These are phyloP conservation scores for Frankliniella fusca DNA, from an alignment of 2,888 invertebrate genomes.

Conservation along the genomic window DNA sequence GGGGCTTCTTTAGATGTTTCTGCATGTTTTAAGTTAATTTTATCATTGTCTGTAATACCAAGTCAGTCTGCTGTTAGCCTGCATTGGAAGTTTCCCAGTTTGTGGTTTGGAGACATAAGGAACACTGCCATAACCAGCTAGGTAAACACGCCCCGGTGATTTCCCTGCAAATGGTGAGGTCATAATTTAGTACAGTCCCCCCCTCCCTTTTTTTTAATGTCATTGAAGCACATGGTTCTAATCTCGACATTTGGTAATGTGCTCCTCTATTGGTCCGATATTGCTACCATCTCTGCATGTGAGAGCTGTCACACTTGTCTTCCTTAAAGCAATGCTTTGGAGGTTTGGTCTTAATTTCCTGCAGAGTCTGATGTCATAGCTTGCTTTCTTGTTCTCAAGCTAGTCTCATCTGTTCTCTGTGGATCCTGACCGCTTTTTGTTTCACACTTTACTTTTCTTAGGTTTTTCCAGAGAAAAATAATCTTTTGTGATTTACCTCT, in stretches of 20 bases:
- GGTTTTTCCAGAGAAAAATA: neutral
- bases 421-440: neutral
- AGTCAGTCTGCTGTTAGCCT: too few relatives aligned
- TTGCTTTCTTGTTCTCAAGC: neutral
- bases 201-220: neutral
- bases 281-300: conserved; percentile 8
- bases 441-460: neutral
- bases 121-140: too few relatives aligned
- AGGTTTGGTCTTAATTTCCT: neutral
- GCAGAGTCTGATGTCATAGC: neutral
- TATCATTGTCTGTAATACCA: too few relatives aligned
- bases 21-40: too few relatives aligned
- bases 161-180: neutral
- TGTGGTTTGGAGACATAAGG: too few relatives aligned
- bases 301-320: neutral
- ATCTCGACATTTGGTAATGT: neutral
- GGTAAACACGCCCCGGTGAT: too few relatives aligned
- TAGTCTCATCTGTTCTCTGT: neutral
- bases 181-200: neutral
- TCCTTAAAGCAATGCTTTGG: neutral
- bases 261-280: neutral
- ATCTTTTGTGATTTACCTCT: neutral
- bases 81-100: too few relatives aligned
- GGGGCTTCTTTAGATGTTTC: too few relatives aligned
- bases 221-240: neutral